Evolutionary conservation across 2,113 vertebrate species (phyloP).

Genomic region (Clarias magur): DNA sequence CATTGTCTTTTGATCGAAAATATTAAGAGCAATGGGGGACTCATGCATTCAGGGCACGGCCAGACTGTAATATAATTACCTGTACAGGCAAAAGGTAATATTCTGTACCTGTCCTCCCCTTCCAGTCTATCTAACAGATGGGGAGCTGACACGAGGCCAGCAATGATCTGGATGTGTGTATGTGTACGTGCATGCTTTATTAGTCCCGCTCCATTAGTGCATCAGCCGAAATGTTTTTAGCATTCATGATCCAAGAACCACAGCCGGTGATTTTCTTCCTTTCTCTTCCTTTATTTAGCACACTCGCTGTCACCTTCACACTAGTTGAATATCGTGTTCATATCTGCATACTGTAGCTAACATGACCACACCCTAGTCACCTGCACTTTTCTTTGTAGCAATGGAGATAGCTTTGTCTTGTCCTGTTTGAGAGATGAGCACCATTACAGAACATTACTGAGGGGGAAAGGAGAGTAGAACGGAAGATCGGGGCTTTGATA

Average conservation of each 20-base stretch:
- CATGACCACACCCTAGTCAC: neutral
- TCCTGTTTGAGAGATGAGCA: conserved; percentile 32
- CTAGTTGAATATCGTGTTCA: neutral
- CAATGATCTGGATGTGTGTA: conserved; percentile 25
- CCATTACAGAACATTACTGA: conserved; percentile 41
- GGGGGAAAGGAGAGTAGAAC: neutral
- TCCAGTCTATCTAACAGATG: conserved; percentile 11
- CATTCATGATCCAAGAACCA: conserved; percentile 11
- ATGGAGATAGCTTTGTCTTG: conserved; percentile 10
- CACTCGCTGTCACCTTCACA: neutral
- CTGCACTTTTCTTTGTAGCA: neutral
- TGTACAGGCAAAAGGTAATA: neutral
- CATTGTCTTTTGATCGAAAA: neutral
- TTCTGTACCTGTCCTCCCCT: conserved; percentile 23
- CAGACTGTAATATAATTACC: conserved; percentile 16
- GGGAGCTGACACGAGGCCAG: conserved; percentile 19
- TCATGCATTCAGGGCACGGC: neutral
- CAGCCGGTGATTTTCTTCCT: neutral
- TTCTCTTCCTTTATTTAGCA: neutral
- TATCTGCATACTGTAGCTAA: neutral
- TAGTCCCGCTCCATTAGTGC: conserved; percentile 7
- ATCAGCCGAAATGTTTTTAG: neutral
- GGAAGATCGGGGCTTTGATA: conserved; percentile 31
- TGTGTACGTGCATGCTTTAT: conserved; percentile 7
- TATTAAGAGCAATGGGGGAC: neutral